Evolutionary conservation across 2,888 invertebrate genomes (phyloP), one percentile per base, ranked within the genome.

Genomic region (Diabrotica balteata): DNA sequence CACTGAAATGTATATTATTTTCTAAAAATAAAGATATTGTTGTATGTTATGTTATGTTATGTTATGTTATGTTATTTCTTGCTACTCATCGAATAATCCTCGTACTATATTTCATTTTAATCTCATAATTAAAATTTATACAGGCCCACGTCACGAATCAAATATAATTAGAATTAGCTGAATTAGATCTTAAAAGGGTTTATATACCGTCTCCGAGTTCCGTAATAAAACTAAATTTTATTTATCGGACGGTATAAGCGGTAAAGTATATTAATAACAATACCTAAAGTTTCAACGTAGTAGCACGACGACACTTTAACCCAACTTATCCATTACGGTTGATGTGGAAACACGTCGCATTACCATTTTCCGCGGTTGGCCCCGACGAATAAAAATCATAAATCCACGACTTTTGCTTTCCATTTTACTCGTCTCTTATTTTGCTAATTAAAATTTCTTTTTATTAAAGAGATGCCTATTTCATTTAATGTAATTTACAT

Each of bases 241-340:
- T 76, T 74, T 73, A 75, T 72, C 72, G 71, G 68, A 52, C 47
- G 54, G 32, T 32, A 32, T 32, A 32, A 32, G 4, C 54, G 55
- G 45, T 32, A 51, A 46, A 53, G 44, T 42, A 55, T 63, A 54
- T 54, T 45, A 55, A 51, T 58, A 60, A 71, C 67, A 70, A 73
- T 73, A 70, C 70, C 73, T 65, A 63, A 70, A 72, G 69, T 70
- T 69, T 68, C 68, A 62, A 66, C 47, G 59, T 51, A 22, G 64
- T 32, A 32, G 32, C 32, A 32, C 32, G 32, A 32, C 70, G 74
- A 74, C 73, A 73, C 73, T 71, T 73, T 66, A 71, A 77, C 76
- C 75, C 72, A 73, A 76, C 76, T 79, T 79, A 77, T 79, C 78
- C 79, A 79, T 79, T 79, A 77, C 75, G 70, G 73, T 67, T 75